Percentiles rank a stretch among this genome's conserved stretches.
Evolutionary conservation across 2,888 invertebrate genomes (phyloP).

Genomic region (Polyploca ridens): DNA sequence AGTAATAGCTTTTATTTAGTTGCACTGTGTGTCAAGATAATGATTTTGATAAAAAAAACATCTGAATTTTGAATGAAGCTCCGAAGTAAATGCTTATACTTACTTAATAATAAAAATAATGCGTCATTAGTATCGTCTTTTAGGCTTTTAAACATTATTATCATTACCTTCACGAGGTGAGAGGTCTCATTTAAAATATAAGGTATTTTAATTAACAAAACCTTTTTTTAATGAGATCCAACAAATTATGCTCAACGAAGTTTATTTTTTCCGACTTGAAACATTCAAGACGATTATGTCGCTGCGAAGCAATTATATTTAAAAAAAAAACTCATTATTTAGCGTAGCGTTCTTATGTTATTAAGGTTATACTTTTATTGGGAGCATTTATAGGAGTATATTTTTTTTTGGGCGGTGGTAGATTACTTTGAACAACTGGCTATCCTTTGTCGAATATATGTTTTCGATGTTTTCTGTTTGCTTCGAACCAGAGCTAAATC

Average conservation of each 20-base stretch:
- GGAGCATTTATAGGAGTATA: too few relatives aligned
- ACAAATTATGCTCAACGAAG: conserved; percentile 1
- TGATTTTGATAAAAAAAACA: too few relatives aligned
- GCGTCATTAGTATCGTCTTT: neutral
- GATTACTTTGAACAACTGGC: too few relatives aligned
- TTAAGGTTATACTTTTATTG: too few relatives aligned
- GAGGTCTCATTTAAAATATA: neutral
- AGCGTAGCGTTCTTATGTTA: conserved; percentile 17
- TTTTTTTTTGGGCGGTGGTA: too few relatives aligned
- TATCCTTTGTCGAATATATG: too few relatives aligned
- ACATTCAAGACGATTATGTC: conserved; percentile 19
- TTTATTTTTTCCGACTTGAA: conserved; percentile 2
- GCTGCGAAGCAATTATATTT: conserved; percentile 33
- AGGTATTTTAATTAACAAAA: conserved; percentile 7
- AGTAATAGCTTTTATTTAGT: too few relatives aligned
- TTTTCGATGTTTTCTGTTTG: too few relatives aligned
- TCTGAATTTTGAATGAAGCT: too few relatives aligned
- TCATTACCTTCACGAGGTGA: conserved; percentile 2
- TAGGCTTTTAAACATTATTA: neutral
- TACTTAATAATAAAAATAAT: neutral
- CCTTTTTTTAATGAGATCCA: conserved; percentile 5
- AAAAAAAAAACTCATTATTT: conserved; percentile 27
- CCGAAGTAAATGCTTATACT: too few relatives aligned
- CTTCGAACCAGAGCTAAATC: too few relatives aligned
- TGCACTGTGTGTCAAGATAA: too few relatives aligned